Conservation (phyloP, 1,140 invertebrate species). For the Drosophila malerkotliana region DNA sequence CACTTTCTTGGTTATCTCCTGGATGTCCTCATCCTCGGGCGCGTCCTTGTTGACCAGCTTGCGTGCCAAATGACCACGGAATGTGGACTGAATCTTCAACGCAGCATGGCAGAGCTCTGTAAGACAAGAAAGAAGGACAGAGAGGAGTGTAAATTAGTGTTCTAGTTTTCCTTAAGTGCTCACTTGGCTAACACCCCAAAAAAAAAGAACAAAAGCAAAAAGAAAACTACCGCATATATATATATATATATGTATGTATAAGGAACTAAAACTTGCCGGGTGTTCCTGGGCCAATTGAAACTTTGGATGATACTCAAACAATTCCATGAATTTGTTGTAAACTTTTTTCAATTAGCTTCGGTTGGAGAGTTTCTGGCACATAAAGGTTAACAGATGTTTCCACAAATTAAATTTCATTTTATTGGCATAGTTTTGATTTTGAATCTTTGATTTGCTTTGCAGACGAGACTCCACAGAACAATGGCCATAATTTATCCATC, state of each 20-base stretch:
- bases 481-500: conserved; percentile 34
- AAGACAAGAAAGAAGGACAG: conserved; percentile 34
- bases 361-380: conserved; percentile 1
- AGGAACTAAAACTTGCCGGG: conserved; percentile 14
- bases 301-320: conserved; percentile 48
- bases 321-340: conserved; percentile 34
- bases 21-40: conserved; percentile 84
- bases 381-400: background rate
- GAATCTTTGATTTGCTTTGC: background rate
- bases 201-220: conserved; percentile 2
- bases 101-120: conserved; percentile 94
- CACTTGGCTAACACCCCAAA: conserved; percentile 52
- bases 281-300: conserved; percentile 44
- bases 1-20: conserved; percentile 84
- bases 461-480: background rate
- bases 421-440: conserved; percentile 16
- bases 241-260: background rate
- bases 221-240: background rate
- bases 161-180: conserved; percentile 48
- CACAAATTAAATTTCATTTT: conserved; percentile 4
- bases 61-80: conserved; percentile 94
- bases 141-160: conserved; percentile 22
- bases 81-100: conserved; percentile 96
- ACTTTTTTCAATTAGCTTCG: conserved; percentile 60
- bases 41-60: conserved; percentile 87